phyloP scores from a whole-genome alignment of 1,140 invertebrate species.

The Drosophila asahinai region DNA sequence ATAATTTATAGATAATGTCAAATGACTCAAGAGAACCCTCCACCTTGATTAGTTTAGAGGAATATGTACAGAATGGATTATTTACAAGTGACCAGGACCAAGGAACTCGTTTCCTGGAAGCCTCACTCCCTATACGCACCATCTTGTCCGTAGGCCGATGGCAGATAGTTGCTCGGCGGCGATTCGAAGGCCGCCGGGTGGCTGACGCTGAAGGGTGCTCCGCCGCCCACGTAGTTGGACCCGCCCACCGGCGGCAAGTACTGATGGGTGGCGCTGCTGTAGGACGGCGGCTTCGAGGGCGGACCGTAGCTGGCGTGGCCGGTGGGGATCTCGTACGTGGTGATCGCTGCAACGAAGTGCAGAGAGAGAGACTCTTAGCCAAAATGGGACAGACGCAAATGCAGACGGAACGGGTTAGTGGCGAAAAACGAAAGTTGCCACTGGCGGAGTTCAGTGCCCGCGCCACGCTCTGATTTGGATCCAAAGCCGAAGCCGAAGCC shows the following conservation, averaged over 20 bases:
- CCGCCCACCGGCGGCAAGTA: constrained; percentile 75
- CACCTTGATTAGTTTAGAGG: constrained; percentile 2
- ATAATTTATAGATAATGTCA: too few relatives aligned
- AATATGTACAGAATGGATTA: constrained; percentile 33
- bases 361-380: constrained; percentile 26
- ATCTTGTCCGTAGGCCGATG: constrained; percentile 80
- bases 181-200: constrained; percentile 80
- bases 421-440: constrained; percentile 76
- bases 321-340: constrained; percentile 80
- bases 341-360: constrained; percentile 71
- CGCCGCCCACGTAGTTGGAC: constrained; percentile 62
- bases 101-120: neutral
- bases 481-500: constrained; percentile 22
- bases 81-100: constrained; percentile 2
- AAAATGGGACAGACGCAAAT: constrained; percentile 57
- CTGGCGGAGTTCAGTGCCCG: constrained; percentile 63
- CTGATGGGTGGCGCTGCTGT: constrained; percentile 81
- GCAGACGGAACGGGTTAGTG: constrained; percentile 58
- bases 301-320: constrained; percentile 80
- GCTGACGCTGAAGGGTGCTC: constrained; percentile 73
- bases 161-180: constrained; percentile 78
- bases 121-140: constrained; percentile 66
- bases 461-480: constrained; percentile 46
- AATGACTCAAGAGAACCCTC: neutral
- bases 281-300: constrained; percentile 80